phyloP scores from a whole-genome alignment of 2,113 vertebrate genomes.

The Oncorhynchus clarkii region DNA sequence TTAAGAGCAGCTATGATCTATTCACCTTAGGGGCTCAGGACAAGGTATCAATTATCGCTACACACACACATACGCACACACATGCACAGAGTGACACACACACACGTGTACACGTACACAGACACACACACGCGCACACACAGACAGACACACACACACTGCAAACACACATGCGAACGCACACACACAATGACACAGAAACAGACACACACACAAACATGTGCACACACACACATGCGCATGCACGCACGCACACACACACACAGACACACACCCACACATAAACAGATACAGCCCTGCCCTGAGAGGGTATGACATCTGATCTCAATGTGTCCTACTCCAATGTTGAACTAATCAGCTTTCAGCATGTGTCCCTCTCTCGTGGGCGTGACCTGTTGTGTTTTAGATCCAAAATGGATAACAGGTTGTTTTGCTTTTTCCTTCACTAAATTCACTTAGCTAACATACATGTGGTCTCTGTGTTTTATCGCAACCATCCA shows the following conservation, averaged over 20 bases:
- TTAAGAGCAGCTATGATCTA: conserved; percentile 27
- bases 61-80: background rate
- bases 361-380: conserved; percentile 17
- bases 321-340: background rate
- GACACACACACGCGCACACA: no score
- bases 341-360: background rate
- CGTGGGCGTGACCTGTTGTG: background rate
- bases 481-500: background rate
- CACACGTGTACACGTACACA: no score
- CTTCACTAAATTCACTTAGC: background rate
- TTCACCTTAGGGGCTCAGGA: conserved; percentile 24
- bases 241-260: no score
- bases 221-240: no score
- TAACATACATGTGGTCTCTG: conserved; percentile 18
- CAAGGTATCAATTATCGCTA: conserved; percentile 52
- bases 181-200: no score
- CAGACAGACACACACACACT: no score
- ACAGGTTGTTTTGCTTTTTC: background rate
- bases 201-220: no score
- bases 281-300: no score
- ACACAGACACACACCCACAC: no score
- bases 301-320: no score
- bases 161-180: no score
- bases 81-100: background rate
- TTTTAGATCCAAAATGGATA: background rate